These are phyloP conservation scores for Drosophila testacea DNA, from an alignment of 2,888 invertebrate genomes.

Conservation along the genomic window DNA sequence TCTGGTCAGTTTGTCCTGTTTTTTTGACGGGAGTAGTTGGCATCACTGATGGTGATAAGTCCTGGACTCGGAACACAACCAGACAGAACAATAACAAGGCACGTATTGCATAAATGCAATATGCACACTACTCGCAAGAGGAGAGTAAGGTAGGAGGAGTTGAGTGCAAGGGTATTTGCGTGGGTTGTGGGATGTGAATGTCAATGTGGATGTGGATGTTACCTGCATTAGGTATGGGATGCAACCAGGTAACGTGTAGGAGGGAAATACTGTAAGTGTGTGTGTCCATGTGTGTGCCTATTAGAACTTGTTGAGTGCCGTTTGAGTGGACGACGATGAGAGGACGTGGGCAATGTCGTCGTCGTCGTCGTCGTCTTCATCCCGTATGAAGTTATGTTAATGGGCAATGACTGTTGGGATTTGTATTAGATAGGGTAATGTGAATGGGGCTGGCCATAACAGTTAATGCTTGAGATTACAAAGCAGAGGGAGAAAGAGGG, in stretches of 20 bases:
- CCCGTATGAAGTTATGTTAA: constrained; percentile 72
- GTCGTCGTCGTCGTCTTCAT: constrained; percentile 11
- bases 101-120: constrained; percentile 80
- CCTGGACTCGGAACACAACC: constrained; percentile 34
- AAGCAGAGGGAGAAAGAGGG: not conserved
- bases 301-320: constrained; percentile 78
- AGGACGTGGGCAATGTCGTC: constrained; percentile 56
- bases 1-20: no score
- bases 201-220: constrained; percentile 28
- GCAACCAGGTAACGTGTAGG: constrained; percentile 54
- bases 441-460: constrained; percentile 51
- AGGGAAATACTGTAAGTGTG: constrained; percentile 18
- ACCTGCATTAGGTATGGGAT: constrained; percentile 22
- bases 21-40: no score
- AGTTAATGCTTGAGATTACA: constrained; percentile 58
- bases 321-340: constrained; percentile 64
- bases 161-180: constrained; percentile 41
- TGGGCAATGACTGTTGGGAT: constrained; percentile 77
- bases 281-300: constrained; percentile 51
- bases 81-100: constrained; percentile 78
- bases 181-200: constrained; percentile 43
- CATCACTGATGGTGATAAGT: constrained; percentile 8
- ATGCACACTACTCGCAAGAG: constrained; percentile 47
- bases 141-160: not conserved
- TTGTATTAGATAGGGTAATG: constrained; percentile 75